Evolutionary conservation across 30 jellyfish, hydroid and myxozoan species (phyloP).

Genomic region (Chironex yamaguchii): DNA sequence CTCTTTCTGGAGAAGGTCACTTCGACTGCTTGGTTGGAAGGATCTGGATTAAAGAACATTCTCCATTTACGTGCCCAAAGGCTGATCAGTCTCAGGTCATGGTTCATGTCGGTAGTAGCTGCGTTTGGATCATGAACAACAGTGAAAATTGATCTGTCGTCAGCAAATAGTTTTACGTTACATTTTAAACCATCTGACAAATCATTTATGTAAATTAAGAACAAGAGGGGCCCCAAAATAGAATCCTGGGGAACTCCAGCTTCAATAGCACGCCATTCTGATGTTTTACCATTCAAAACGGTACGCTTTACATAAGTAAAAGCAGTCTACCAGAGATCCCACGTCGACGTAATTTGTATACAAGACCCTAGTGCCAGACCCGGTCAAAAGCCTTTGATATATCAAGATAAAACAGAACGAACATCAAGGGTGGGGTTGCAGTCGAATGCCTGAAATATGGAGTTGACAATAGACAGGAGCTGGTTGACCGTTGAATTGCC

Average conservation of each 20-base stretch:
- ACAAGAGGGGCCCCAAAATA: slow-evolving; percentile 24
- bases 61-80: slow-evolving; percentile 48
- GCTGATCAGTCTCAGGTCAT: slow-evolving; percentile 46
- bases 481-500: slow-evolving; percentile 36
- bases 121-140: slow-evolving; percentile 40
- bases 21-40: slow-evolving; percentile 65
- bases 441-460: slow-evolving; percentile 43
- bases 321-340: slow-evolving; percentile 1
- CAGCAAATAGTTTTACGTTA: slow-evolving; percentile 44
- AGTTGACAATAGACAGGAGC: slow-evolving; percentile 24
- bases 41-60: slow-evolving; percentile 66
- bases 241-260: slow-evolving; percentile 54
- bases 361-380: slow-evolving; percentile 71
- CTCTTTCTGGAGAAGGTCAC: slow-evolving; percentile 44
- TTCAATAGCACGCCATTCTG: slow-evolving; percentile 50
- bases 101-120: slow-evolving; percentile 19
- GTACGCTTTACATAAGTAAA: slow-evolving; percentile 4
- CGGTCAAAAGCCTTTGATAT: slow-evolving; percentile 66
- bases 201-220: slow-evolving; percentile 35
- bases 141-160: slow-evolving; percentile 41
- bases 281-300: slow-evolving; percentile 50
- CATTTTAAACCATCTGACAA: slow-evolving; percentile 36
- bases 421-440: slow-evolving; percentile 49
- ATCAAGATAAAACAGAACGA: slow-evolving; percentile 38
- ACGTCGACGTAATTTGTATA: slow-evolving; percentile 1